Conservation (phyloP, 2,888 invertebrate species). For the Parascotia fuliginaria region DNA sequence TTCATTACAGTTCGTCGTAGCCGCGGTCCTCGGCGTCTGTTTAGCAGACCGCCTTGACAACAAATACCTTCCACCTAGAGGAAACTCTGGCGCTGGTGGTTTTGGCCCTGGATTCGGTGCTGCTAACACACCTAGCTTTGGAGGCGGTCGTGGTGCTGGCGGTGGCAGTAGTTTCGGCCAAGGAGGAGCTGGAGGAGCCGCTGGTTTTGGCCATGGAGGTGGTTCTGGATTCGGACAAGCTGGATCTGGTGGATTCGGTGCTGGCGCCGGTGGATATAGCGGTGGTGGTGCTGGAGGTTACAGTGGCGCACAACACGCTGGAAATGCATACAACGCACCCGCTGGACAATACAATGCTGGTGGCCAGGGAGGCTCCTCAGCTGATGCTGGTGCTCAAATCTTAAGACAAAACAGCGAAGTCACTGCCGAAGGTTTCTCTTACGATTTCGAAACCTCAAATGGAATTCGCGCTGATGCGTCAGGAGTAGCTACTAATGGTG, state of each 20-base stretch:
- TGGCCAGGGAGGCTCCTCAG: constrained; percentile 44
- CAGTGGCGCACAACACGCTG: constrained; percentile 39
- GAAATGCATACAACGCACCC: constrained; percentile 53
- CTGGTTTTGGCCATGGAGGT: constrained; percentile 36
- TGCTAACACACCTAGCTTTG: constrained; percentile 38
- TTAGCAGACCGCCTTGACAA: constrained; percentile 80
- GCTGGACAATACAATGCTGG: constrained; percentile 49
- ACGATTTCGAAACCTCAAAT: constrained; percentile 81
- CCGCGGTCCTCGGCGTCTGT: constrained; percentile 75
- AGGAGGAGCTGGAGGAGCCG: constrained; percentile 37
- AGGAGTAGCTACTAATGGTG: constrained; percentile 78
- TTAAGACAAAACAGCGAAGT: constrained; percentile 74
- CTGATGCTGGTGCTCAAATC: constrained; percentile 76
- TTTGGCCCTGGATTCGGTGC: constrained; percentile 63
- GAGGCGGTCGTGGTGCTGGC: constrained; percentile 33
- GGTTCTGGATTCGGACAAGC: too few relatives aligned
- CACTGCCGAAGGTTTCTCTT: constrained; percentile 77
- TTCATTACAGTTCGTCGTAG: constrained; percentile 69
- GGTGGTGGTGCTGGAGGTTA: constrained; percentile 31
- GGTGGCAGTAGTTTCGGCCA: constrained; percentile 66
- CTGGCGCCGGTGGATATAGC: constrained; percentile 39
- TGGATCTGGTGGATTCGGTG: constrained; percentile 36
- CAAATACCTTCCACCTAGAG: constrained; percentile 81
- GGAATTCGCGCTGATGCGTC: constrained; percentile 80
- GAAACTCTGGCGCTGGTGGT: constrained; percentile 74